phyloP scores from a whole-genome alignment of 2,113 vertebrate species.

The Equus quagga region DNA sequence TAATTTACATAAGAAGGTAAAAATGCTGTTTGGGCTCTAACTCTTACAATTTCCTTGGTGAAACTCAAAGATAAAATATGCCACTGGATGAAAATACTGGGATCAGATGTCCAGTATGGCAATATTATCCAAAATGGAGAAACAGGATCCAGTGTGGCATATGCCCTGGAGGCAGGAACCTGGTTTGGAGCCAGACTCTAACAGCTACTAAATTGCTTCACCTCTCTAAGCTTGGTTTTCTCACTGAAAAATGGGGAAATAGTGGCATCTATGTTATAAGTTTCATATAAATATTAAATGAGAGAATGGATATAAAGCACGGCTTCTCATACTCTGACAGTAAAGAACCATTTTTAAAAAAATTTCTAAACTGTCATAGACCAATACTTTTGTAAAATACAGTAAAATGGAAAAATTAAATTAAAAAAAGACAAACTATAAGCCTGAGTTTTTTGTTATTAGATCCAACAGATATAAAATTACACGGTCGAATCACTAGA shows the following conservation, averaged over 20 bases:
- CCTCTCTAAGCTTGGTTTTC: not conserved
- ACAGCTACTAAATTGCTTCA: not conserved
- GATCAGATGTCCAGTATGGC: not conserved
- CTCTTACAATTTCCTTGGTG: not conserved
- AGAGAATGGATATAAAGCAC: not conserved
- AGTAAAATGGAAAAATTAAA: constrained; percentile 32
- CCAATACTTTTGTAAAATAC: not conserved
- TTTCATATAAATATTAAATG: not conserved
- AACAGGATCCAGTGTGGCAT: not conserved
- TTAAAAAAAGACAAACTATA: not conserved
- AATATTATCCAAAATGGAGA: not conserved
- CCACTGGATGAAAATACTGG: not conserved
- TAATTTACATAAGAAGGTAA: not conserved
- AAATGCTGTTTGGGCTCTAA: not conserved
- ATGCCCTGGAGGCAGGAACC: not conserved
- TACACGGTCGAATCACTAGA: not conserved
- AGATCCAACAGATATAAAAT: not conserved
- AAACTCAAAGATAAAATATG: not conserved
- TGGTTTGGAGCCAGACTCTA: not conserved
- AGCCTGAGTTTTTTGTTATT: not conserved
- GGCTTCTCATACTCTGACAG: not conserved
- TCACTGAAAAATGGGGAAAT: not conserved
- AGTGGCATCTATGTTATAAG: not conserved
- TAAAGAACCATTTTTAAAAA: not conserved
- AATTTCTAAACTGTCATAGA: not conserved